Evolutionary conservation across 2,113 vertebrate genomes (phyloP).

Genomic region (Phrynosoma blainvillii): DNA sequence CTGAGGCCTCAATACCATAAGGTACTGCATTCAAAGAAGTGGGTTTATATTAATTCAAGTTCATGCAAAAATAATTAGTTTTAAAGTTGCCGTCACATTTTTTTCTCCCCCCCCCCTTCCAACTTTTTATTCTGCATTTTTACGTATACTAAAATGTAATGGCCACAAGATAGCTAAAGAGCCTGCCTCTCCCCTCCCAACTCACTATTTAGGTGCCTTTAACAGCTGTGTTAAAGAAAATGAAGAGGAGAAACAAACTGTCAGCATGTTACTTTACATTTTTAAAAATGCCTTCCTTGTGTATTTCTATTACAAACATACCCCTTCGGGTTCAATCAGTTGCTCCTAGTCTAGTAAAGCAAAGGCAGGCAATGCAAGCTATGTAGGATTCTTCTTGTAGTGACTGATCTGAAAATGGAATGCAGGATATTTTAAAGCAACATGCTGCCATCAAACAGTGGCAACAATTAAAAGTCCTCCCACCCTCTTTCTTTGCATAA

Average conservation of each 20-base stretch:
- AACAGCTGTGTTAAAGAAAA: neutral
- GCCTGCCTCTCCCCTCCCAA: too few species aligned
- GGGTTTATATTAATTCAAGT: too few species aligned
- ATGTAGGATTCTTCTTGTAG: neutral
- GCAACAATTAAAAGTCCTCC: neutral
- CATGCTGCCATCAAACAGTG: neutral
- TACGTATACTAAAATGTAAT: neutral
- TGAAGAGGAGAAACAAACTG: too few species aligned
- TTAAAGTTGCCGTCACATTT: too few species aligned
- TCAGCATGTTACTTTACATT: neutral
- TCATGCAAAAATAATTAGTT: too few species aligned
- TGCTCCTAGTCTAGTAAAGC: neutral
- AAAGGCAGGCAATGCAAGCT: neutral
- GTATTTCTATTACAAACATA: neutral
- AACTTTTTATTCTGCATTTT: too few species aligned
- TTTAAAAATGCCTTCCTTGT: neutral
- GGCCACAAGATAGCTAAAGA: neutral
- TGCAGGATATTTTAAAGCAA: neutral
- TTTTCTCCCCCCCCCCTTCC: too few species aligned
- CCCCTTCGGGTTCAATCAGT: neutral
- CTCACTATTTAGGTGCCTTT: neutral
- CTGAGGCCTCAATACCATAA: too few species aligned
- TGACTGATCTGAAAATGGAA: neutral
- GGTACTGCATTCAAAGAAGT: too few species aligned
- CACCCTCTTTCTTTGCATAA: neutral